Percentiles rank a stretch among this genome's conserved stretches.
These are phyloP conservation scores for Hirtodrosophila alboralis DNA, from an alignment of 2,888 invertebrate genomes.

Conservation along the genomic window DNA sequence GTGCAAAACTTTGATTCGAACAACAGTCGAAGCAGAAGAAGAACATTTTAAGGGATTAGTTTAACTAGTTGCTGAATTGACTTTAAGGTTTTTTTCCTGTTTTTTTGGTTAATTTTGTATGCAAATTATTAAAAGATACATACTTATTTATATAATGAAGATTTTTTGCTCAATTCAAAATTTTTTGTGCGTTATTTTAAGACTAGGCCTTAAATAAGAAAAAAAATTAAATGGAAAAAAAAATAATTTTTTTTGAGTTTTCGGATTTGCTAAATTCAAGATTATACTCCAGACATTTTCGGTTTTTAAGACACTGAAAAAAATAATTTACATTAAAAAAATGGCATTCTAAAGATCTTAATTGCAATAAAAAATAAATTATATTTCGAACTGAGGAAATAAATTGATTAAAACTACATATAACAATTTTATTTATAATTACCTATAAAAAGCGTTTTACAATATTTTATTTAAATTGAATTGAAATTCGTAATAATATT, in stretches of 20 bases:
- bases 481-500: too few species aligned
- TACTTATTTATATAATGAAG: conserved; percentile 26
- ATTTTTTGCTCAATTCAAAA: background rate
- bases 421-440: too few species aligned
- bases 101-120: conserved; percentile 47
- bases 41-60: conserved; percentile 61
- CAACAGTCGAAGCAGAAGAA: conserved; percentile 49
- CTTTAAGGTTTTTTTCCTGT: conserved; percentile 28
- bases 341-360: too few species aligned
- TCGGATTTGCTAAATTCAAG: too few species aligned
- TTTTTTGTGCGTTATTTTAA: background rate
- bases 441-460: too few species aligned
- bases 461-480: too few species aligned
- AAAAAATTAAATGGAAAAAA: background rate
- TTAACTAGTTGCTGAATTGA: conserved; percentile 45
- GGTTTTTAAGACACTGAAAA: too few species aligned
- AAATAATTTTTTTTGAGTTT: background rate
- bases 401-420: too few species aligned
- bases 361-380: too few species aligned
- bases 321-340: too few species aligned
- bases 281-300: too few species aligned
- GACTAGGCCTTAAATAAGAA: background rate
- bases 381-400: too few species aligned
- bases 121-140: conserved; percentile 45
- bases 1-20: conserved; percentile 48